These are phyloP conservation scores for Drosophila mayri DNA, from an alignment of 1,140 invertebrate genomes.

Conservation along the genomic window DNA sequence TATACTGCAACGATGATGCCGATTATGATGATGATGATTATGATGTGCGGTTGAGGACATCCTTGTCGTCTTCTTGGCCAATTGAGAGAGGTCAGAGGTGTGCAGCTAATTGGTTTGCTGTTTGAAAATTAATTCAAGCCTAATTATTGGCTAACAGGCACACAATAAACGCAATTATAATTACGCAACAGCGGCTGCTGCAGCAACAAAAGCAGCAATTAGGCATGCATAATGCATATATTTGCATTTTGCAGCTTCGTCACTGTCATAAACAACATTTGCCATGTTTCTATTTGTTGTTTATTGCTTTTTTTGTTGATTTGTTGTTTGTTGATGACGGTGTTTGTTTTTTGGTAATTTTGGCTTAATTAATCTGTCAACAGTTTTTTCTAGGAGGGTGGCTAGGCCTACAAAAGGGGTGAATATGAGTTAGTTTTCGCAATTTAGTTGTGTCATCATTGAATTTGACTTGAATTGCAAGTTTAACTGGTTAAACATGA, in stretches of 20 bases:
- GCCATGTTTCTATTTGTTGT: slow-evolving; percentile 10
- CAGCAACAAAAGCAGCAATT: slow-evolving; percentile 60
- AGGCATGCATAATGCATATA: slow-evolving; percentile 56
- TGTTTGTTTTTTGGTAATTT: slow-evolving; percentile 22
- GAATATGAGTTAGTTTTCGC: neutral
- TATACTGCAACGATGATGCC: slow-evolving; percentile 37
- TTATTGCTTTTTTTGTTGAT: slow-evolving; percentile 10
- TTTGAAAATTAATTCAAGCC: slow-evolving; percentile 77
- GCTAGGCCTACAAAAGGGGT: neutral
- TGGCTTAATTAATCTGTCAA: slow-evolving; percentile 50
- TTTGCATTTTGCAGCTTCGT: slow-evolving; percentile 48
- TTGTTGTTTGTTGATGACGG: neutral
- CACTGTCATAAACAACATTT: slow-evolving; percentile 37
- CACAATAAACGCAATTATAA: slow-evolving; percentile 76
- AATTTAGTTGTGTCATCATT: slow-evolving; percentile 37
- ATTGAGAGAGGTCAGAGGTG: slow-evolving; percentile 42
- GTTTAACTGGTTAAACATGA: neutral
- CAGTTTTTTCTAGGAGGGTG: neutral
- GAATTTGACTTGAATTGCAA: slow-evolving; percentile 1
- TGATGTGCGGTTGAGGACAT: neutral
- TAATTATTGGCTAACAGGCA: slow-evolving; percentile 70
- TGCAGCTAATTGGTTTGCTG: slow-evolving; percentile 69
- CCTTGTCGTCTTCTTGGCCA: slow-evolving; percentile 5
- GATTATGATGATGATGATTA: neutral
- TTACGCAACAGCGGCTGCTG: slow-evolving; percentile 41